Conservation (phyloP, 2,113 vertebrate genomes). For the Dromas ardeola region DNA sequence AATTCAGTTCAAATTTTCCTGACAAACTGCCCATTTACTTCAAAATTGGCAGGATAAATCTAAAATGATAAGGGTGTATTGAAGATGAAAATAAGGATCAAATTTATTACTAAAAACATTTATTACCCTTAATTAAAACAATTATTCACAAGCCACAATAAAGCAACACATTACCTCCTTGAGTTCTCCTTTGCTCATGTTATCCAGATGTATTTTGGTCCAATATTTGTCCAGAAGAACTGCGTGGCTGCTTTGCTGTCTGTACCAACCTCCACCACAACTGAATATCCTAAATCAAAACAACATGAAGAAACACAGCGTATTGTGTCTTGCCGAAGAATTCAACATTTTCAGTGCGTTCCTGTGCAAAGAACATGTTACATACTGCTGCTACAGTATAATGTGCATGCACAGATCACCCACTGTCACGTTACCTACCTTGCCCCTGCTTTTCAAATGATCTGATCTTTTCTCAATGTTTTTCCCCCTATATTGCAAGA, state of each 20-base stretch:
- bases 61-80: background rate
- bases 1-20: background rate
- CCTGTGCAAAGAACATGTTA: background rate
- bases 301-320: background rate
- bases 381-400: background rate
- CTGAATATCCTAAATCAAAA: constrained; percentile 80
- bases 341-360: background rate
- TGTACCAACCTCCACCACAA: constrained; percentile 87
- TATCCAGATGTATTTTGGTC: constrained; percentile 89
- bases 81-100: background rate
- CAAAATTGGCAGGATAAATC: background rate
- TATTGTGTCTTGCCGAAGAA: background rate
- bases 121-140: background rate
- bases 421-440: fast-evolving
- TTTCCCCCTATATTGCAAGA: background rate
- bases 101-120: background rate
- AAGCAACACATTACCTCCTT: constrained; percentile 80
- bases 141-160: background rate
- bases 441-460: background rate
- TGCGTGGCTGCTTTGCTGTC: constrained; percentile 87
- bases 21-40: background rate
- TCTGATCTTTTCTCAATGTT: background rate
- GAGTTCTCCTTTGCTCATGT: constrained; percentile 88
- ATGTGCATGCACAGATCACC: background rate
- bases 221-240: constrained; percentile 92